Percentiles rank a stretch among this genome's conserved stretches.
These are phyloP conservation scores for Aphodius sticticus DNA, from an alignment of 2,888 invertebrate genomes.

Conservation along the genomic window DNA sequence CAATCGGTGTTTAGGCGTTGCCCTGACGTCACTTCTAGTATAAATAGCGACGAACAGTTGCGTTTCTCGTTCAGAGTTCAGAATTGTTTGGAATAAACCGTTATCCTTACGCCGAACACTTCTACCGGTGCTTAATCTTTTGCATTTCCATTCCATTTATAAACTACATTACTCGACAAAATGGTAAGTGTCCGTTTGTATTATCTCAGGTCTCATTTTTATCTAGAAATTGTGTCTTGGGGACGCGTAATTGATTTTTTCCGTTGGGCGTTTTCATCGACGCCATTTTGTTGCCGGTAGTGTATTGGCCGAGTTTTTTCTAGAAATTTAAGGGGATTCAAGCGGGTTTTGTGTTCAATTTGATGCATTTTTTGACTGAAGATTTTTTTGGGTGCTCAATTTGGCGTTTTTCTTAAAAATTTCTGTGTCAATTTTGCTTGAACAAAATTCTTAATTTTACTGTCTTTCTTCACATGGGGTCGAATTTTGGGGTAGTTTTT, in stretches of 20 bases:
- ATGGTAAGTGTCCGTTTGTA: conserved; percentile 40
- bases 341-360: too few relatives aligned
- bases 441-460: too few relatives aligned
- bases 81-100: conserved; percentile 75
- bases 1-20: conserved; percentile 65
- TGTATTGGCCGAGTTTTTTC: too few relatives aligned
- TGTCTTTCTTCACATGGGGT: too few relatives aligned
- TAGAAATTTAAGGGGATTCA: too few relatives aligned
- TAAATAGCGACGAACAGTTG: conserved; percentile 65
- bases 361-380: too few relatives aligned
- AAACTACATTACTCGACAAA: conserved; percentile 39
- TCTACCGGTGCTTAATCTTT: conserved; percentile 38
- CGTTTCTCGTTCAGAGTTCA: conserved; percentile 46
- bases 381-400: too few relatives aligned
- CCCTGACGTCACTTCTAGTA: conserved; percentile 62
- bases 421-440: too few relatives aligned
- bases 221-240: neutral
- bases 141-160: conserved; percentile 17
- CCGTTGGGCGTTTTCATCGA: neutral
- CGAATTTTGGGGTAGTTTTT: too few relatives aligned
- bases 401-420: too few relatives aligned
- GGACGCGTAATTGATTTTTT: neutral
- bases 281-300: too few relatives aligned
- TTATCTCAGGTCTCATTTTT: neutral
- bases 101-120: conserved; percentile 66